A percentile compares a stretch with the other conserved stretches of the same genome.
Evolutionary conservation across 1,140 invertebrate species (phyloP).

Genomic region (Pogonus chalceus): DNA sequence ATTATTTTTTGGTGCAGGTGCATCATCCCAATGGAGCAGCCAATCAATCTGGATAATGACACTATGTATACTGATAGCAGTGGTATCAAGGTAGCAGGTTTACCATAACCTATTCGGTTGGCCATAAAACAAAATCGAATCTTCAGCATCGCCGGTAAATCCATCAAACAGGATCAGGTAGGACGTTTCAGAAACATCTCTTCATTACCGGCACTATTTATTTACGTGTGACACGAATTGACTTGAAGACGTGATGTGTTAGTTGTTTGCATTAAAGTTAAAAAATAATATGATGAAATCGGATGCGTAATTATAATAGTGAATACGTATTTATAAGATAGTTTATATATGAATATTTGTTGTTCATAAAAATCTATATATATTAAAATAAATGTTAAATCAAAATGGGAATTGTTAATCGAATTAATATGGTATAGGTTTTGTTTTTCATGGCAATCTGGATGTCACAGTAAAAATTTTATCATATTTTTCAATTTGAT

Average conservation of each 20-base stretch:
- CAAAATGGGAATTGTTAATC: background rate
- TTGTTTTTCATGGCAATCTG: no score
- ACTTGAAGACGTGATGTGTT: background rate
- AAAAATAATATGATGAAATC: no score
- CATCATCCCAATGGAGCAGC: background rate
- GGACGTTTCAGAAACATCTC: background rate
- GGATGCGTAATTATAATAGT: no score
- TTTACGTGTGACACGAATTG: background rate
- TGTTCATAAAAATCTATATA: slow-evolving; percentile 3
- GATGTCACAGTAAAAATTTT: no score
- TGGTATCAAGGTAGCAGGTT: background rate
- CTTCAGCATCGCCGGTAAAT: background rate
- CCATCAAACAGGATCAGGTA: background rate
- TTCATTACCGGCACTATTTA: background rate
- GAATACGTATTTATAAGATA: no score
- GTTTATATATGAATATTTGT: slow-evolving; percentile 3
- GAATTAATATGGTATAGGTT: no score
- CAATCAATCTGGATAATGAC: background rate
- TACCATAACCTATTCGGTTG: background rate
- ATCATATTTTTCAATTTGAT: no score
- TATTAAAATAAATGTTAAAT: slow-evolving; percentile 6
- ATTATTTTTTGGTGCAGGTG: background rate
- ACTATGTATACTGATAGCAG: background rate
- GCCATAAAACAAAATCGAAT: background rate
- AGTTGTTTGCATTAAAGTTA: background rate